Percentiles rank a stretch among this genome's conserved stretches.
These are phyloP conservation scores for Andrena fulva DNA, from an alignment of 2,888 invertebrate genomes.

Conservation along the genomic window DNA sequence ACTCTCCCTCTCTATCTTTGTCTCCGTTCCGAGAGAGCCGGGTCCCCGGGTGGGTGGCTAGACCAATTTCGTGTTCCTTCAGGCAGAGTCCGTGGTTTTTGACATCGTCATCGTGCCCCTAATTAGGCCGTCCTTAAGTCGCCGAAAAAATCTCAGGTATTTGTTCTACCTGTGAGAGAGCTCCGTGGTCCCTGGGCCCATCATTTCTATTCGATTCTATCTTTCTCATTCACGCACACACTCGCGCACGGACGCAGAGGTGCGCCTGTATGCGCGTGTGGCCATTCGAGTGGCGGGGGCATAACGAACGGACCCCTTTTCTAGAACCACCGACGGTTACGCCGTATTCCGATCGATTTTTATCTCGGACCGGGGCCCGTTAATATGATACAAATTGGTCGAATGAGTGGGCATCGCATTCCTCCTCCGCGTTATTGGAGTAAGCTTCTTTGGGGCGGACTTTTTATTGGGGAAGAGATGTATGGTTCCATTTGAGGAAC, in stretches of 20 bases:
- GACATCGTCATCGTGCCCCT: slow-evolving; percentile 77
- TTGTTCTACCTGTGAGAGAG: slow-evolving; percentile 75
- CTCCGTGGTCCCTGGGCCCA: slow-evolving; percentile 32
- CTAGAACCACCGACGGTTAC: slow-evolving; percentile 38
- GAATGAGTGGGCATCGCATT: not conserved
- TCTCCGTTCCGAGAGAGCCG: not conserved
- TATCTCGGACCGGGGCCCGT: not conserved
- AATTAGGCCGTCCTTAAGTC: slow-evolving; percentile 76
- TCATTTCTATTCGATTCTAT: slow-evolving; percentile 44
- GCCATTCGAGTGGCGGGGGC: slow-evolving; percentile 14
- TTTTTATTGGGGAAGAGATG: not conserved
- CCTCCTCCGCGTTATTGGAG: not conserved
- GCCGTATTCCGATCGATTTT: slow-evolving; percentile 32
- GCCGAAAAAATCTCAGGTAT: slow-evolving; percentile 75
- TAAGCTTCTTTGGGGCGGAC: not conserved
- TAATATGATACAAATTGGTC: slow-evolving; percentile 44
- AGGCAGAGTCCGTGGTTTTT: slow-evolving; percentile 71
- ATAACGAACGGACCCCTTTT: slow-evolving; percentile 41
- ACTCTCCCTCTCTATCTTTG: slow-evolving; percentile 30
- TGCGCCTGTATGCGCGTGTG: no score
- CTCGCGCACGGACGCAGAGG: slow-evolving; percentile 7
- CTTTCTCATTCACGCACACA: slow-evolving; percentile 56
- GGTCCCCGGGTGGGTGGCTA: slow-evolving; percentile 59
- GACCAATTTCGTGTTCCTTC: slow-evolving; percentile 70
- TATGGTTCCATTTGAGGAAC: no score